Conservation (phyloP, 1,140 invertebrate species). For the Ceratina australensis region DNA sequence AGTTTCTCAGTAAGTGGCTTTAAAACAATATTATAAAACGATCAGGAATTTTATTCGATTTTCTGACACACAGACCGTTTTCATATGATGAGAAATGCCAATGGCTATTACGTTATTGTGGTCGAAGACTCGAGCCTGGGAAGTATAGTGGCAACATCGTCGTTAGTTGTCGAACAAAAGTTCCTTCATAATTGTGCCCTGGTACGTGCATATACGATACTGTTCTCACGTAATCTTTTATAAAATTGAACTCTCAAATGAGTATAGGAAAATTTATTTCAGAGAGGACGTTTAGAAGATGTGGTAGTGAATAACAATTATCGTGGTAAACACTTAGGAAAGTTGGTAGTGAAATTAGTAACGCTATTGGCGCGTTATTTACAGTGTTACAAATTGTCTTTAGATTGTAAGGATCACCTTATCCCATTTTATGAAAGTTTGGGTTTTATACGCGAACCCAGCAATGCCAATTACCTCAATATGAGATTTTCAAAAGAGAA, state of each 20-base stretch:
- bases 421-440: constrained; percentile 94
- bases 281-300: constrained; percentile 96
- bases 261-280: constrained; percentile 68
- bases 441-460: constrained; percentile 91
- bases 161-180: constrained; percentile 94
- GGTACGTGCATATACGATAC: constrained; percentile 79
- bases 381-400: constrained; percentile 96
- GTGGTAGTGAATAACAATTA: constrained; percentile 95
- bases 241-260: not conserved
- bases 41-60: not conserved
- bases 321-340: constrained; percentile 94
- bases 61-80: constrained; percentile 86
- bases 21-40: not conserved
- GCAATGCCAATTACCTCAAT: constrained; percentile 93
- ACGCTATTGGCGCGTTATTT: constrained; percentile 88
- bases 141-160: constrained; percentile 92
- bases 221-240: constrained; percentile 16
- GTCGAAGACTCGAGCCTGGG: constrained; percentile 91
- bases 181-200: constrained; percentile 93
- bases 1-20: constrained; percentile 87
- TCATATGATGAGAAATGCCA: constrained; percentile 88
- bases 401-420: constrained; percentile 96
- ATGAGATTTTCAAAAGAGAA: constrained; percentile 83
- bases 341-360: constrained; percentile 92
- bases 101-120: constrained; percentile 94